A percentile compares a stretch with the other conserved stretches of the same genome.
Evolutionary conservation across 1,140 invertebrate genomes (phyloP).

Genomic region (Brachionus rotundiformis): DNA sequence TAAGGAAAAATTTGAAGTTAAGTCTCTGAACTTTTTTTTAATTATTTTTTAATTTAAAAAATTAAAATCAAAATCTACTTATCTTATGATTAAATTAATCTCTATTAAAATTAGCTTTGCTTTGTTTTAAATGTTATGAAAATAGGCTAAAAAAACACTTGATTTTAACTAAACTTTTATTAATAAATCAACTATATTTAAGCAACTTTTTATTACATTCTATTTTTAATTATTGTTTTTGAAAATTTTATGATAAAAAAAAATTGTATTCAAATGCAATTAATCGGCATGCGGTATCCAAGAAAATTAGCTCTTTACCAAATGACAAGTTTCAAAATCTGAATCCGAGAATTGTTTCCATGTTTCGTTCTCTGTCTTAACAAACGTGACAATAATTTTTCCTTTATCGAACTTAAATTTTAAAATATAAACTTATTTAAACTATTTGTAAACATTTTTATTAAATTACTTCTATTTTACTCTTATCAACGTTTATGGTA

Average conservation of each 20-base stretch:
- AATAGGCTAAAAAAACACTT: too few species aligned
- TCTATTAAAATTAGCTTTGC: too few species aligned
- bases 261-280: background rate
- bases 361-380: background rate
- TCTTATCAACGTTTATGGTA: background rate
- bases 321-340: slow-evolving; percentile 44
- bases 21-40: too few species aligned
- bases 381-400: background rate
- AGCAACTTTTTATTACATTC: background rate
- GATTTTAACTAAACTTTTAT: background rate
- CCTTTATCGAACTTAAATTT: slow-evolving; percentile 18
- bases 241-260: background rate
- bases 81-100: too few species aligned
- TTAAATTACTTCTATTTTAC: slow-evolving; percentile 26
- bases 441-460: too few species aligned
- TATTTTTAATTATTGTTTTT: background rate
- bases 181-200: background rate
- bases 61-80: too few species aligned
- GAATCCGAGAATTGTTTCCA: slow-evolving; percentile 29
- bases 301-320: slow-evolving; percentile 12
- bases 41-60: too few species aligned
- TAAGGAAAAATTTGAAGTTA: too few species aligned
- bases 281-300: background rate
- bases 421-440: too few species aligned
- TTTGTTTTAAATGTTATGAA: too few species aligned